phyloP scores from a whole-genome alignment of 2,888 invertebrate species.

The Molanna angustata region DNA sequence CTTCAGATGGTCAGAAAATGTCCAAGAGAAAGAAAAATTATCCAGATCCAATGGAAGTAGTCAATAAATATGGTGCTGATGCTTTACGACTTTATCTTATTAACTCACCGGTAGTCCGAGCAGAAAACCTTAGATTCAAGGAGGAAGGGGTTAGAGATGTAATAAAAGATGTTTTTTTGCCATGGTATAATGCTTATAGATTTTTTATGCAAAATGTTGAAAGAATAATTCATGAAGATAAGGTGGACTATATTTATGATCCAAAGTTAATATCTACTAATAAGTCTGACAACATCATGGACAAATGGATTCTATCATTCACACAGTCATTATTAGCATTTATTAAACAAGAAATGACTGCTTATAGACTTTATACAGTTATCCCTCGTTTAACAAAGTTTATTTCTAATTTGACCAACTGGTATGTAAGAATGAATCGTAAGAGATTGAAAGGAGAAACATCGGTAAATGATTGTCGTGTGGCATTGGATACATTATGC shows the following conservation, averaged over 20 bases:
- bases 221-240: constrained; percentile 69
- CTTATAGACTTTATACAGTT: constrained; percentile 93
- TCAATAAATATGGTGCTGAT: constrained; percentile 94
- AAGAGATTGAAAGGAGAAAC: constrained; percentile 90
- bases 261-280: constrained; percentile 42
- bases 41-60: constrained; percentile 92
- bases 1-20: constrained; percentile 99
- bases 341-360: constrained; percentile 89
- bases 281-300: constrained; percentile 79
- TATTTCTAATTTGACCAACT: constrained; percentile 96
- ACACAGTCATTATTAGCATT: constrained; percentile 89
- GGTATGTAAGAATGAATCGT: constrained; percentile 98
- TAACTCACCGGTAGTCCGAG: constrained; percentile 96
- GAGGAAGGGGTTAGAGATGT: constrained; percentile 96
- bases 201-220: constrained; percentile 94
- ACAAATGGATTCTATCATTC: constrained; percentile 95
- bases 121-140: constrained; percentile 94
- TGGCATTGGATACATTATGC: constrained; percentile 85
- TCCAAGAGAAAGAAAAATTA: constrained; percentile 98
- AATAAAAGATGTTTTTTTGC: constrained; percentile 95
- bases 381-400: constrained; percentile 92
- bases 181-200: constrained; percentile 93
- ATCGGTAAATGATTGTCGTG: constrained; percentile 75
- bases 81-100: constrained; percentile 93
- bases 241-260: constrained; percentile 55